Base-by-base conservation (phyloP, 2,113 vertebrate species). In the Upupa epops region DNA sequence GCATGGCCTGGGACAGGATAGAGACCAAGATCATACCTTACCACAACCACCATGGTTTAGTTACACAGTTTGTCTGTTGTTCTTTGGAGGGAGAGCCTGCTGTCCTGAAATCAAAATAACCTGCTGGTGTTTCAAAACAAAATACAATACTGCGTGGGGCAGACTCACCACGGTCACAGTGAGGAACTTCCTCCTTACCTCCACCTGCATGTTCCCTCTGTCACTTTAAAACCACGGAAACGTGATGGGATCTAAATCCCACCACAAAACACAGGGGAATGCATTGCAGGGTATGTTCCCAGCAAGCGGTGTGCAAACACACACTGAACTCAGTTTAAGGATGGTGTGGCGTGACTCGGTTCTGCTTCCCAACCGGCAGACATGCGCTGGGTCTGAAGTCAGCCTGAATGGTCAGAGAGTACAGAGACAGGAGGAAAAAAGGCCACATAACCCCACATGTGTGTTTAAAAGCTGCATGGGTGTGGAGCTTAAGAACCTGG, bases 1-100 rank as follows among this genome's bases (percentile, higher is more conserved):
- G 0, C 11, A 0, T 12, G n/a, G 59, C 29, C 36, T 73, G 37
- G 45, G 70, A 74, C 11, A 6, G 13, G 36, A 65, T 0, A 31
- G 36, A 55, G 18, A 75, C 25, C 29, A 32, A 36, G 28, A 56
- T 36, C n/a, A 9, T 52, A 36, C n/a, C 10, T 34, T 83, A 58
- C 24, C 8, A 21, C 20, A 51, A 32, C 64, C 42, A 70, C 26
- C 31, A 7, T 5, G 4, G 18, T 48, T 82, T 3, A 0, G 5
- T 52, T 68, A 64, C 37, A 15, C 37, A 15, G 64, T 85, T 60
- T n/a, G 11, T 65, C 36, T 28, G 7, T 32, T 87, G 13, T 29
- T 80, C 34, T 68, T 72, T 29, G 8, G 7, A 40, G 20, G 18
- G 13, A 68, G 17, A 85, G 29, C 21, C 24, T 36, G 28, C n/a